Conservation (phyloP, 1,140 invertebrate species). For the Drosophila santomea region DNA sequence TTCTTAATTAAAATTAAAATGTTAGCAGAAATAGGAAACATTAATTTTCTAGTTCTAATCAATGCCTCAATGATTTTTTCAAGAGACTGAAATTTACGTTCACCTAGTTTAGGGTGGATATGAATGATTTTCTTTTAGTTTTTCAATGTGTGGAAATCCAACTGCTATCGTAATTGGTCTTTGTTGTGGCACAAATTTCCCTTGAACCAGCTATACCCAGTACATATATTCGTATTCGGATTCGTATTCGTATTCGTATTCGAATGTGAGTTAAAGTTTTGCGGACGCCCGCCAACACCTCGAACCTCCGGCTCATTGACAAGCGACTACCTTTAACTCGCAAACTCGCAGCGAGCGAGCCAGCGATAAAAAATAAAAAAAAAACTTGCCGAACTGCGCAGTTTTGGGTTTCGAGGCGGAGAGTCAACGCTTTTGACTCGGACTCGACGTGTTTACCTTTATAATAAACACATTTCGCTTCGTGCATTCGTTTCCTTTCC, state of each 20-base stretch:
- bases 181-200: slow-evolving; percentile 34
- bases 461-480: slow-evolving; percentile 75
- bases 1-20: not conserved
- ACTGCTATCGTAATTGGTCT: slow-evolving; percentile 51
- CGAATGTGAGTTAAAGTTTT: slow-evolving; percentile 26
- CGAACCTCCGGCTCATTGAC: slow-evolving; percentile 14
- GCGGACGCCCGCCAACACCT: slow-evolving; percentile 17
- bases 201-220: slow-evolving; percentile 18
- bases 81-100: too few relatives aligned
- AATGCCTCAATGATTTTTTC: too few relatives aligned
- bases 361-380: slow-evolving; percentile 3
- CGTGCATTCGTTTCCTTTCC: slow-evolving; percentile 60
- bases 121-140: not conserved
- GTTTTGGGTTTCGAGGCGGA: slow-evolving; percentile 36
- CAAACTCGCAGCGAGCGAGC: slow-evolving; percentile 5
- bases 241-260: too few relatives aligned
- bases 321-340: not conserved
- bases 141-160: slow-evolving; percentile 25
- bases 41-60: too few relatives aligned
- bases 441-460: slow-evolving; percentile 72
- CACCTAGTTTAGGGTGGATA: not conserved
- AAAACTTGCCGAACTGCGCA: slow-evolving; percentile 60
- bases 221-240: not conserved
- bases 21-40: not conserved
- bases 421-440: slow-evolving; percentile 62